Conservation (phyloP, 2,888 invertebrate species). For the Cantharis lateralis region DNA sequence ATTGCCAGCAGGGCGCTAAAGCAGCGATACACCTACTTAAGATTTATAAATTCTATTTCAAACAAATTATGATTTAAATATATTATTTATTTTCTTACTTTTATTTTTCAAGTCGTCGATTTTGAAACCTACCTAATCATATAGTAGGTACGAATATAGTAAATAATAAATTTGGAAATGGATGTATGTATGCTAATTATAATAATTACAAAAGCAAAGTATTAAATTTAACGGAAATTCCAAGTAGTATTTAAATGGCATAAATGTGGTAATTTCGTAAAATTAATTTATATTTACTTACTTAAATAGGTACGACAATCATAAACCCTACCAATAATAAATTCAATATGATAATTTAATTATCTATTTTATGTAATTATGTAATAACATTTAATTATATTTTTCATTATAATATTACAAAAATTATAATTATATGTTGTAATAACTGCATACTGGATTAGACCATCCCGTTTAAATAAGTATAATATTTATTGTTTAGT, state of each 20-base stretch:
- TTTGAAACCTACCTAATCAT: not conserved
- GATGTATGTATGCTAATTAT: not conserved
- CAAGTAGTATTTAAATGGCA: not conserved
- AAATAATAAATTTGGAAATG: not conserved
- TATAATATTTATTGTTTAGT: too few species aligned
- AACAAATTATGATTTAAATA: conserved; percentile 35
- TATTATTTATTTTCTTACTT: conserved; percentile 28
- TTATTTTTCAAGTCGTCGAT: not conserved
- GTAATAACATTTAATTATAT: not conserved
- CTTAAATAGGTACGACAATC: not conserved
- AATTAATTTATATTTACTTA: not conserved
- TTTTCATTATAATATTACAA: not conserved
- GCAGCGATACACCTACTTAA: conserved; percentile 24
- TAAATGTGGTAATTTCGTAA: not conserved
- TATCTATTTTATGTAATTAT: not conserved
- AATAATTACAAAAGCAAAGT: not conserved
- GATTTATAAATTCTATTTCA: conserved; percentile 29
- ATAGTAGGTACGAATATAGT: not conserved
- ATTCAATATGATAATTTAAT: not conserved
- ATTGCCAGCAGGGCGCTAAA: conserved; percentile 32
- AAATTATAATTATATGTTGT: not conserved
- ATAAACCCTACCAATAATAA: not conserved
- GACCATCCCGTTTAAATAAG: not conserved
- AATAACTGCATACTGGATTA: not conserved
- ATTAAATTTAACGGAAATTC: not conserved